Conservation (phyloP, 37 sponge, comb jelly and placozoan species). For the Bolinopsis microptera region DNA sequence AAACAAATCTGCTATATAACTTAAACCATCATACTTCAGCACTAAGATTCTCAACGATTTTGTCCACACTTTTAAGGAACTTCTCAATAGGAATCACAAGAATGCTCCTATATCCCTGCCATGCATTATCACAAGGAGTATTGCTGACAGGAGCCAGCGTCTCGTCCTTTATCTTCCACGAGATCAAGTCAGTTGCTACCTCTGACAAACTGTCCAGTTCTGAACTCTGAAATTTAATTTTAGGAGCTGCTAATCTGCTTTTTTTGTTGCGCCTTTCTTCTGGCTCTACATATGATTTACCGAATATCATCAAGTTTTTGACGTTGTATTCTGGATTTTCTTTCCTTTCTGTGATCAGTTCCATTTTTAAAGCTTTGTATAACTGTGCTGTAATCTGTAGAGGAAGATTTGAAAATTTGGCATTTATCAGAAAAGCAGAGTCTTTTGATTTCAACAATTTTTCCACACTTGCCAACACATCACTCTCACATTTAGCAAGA, state of each 20-base stretch:
- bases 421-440: constrained; percentile 54
- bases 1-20: neutral
- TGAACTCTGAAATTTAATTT: neutral
- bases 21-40: constrained; percentile 11
- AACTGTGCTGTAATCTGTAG: constrained; percentile 55
- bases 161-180: constrained; percentile 45
- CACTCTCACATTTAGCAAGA: neutral
- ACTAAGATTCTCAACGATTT: constrained; percentile 36
- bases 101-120: constrained; percentile 33
- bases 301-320: constrained; percentile 9
- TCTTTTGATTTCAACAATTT: neutral
- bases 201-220: neutral
- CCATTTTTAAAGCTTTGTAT: constrained; percentile 62
- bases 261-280: neutral
- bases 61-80: constrained; percentile 56
- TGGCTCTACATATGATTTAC: constrained; percentile 39
- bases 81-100: constrained; percentile 16
- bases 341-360: constrained; percentile 42
- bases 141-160: constrained; percentile 37
- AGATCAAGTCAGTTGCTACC: neutral
- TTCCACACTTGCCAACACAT: neutral
- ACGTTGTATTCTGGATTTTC: constrained; percentile 32
- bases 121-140: neutral
- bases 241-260: neutral
- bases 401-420: constrained; percentile 46